phyloP scores from a whole-genome alignment of 2,797 vertebrate genomes.

The Acipenser oxyrinchus region DNA sequence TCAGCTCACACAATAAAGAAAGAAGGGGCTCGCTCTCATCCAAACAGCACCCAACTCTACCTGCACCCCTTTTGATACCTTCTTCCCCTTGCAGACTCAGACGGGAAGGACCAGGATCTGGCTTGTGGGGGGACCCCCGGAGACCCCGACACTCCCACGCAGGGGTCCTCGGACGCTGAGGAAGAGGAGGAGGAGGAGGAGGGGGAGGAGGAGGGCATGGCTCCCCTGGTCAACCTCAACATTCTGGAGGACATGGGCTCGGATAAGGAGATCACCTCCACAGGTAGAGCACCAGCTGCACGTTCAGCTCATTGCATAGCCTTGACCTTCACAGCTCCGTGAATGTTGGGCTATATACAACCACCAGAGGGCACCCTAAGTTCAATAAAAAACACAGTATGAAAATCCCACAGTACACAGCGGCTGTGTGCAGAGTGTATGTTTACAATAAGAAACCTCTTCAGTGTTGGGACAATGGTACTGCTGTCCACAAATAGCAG shows the following conservation, averaged over 20 bases:
- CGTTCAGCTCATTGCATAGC: constrained; percentile 24
- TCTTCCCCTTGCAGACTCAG: constrained; percentile 45
- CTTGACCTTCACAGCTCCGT: no score
- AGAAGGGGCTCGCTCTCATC: no score
- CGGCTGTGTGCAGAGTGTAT: no score
- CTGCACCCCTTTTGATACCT: constrained; percentile 14
- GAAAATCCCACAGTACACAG: no score
- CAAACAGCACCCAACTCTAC: not conserved
- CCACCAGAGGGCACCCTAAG: no score
- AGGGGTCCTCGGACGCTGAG: constrained; percentile 50
- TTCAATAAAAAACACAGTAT: no score
- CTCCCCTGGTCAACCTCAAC: constrained; percentile 54
- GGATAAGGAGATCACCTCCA: constrained; percentile 48
- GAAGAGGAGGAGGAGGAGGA: constrained; percentile 33
- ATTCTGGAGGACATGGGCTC: constrained; percentile 67
- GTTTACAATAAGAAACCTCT: no score
- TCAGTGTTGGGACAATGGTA: no score
- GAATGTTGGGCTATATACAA: no score
- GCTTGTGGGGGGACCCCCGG: constrained; percentile 56
- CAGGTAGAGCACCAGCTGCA: constrained; percentile 49
- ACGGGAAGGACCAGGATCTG: constrained; percentile 37
- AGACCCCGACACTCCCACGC: constrained; percentile 45
- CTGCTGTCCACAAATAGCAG: no score
- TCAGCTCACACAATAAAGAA: no score
- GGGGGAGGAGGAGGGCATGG: constrained; percentile 47